Conservation (phyloP, 2,797 vertebrate species). For the Microchirus variegatus region DNA sequence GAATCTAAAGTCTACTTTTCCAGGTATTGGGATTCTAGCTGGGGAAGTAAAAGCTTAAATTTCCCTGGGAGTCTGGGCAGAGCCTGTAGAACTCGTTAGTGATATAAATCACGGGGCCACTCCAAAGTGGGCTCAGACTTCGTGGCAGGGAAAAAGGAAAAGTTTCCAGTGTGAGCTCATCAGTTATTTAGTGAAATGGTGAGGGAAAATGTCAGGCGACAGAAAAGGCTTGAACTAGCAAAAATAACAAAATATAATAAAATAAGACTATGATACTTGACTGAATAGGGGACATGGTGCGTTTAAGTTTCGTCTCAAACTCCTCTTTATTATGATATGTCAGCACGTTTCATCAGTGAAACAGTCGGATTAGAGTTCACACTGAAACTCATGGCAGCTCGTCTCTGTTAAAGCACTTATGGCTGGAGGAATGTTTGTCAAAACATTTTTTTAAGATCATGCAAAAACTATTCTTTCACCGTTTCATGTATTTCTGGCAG, state of each 20-base stretch:
- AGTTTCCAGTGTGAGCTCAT: slow-evolving; percentile 89
- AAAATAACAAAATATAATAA: slow-evolving; percentile 53
- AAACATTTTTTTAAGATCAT: slow-evolving; percentile 1
- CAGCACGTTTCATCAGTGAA: slow-evolving; percentile 41
- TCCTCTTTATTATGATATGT: slow-evolving; percentile 37
- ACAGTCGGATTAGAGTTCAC: slow-evolving; percentile 17
- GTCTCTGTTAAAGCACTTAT: slow-evolving; percentile 17
- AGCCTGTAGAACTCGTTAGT: slow-evolving; percentile 83
- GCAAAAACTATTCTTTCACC: slow-evolving; percentile 12
- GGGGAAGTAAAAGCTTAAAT: slow-evolving; percentile 74
- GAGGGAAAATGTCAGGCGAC: slow-evolving; percentile 76
- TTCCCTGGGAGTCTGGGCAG: slow-evolving; percentile 76
- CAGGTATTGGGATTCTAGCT: slow-evolving; percentile 74
- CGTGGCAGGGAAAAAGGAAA: slow-evolving; percentile 77
- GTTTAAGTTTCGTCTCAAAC: slow-evolving; percentile 22
- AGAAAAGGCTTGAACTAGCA: slow-evolving; percentile 45
- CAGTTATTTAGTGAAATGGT: slow-evolving; percentile 79
- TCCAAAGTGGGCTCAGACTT: slow-evolving; percentile 82
- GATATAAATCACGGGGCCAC: slow-evolving; percentile 83
- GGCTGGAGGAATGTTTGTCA: slow-evolving; percentile 13
- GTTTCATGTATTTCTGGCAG: slow-evolving; percentile 6
- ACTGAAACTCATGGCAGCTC: slow-evolving; percentile 7
- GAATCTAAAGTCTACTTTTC: slow-evolving; percentile 72
- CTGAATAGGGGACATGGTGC: slow-evolving; percentile 20
- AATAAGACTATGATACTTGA: slow-evolving; percentile 40